phyloP scores from a whole-genome alignment of 2,797 vertebrate genomes.

The Oreochromis grahami region DNA sequence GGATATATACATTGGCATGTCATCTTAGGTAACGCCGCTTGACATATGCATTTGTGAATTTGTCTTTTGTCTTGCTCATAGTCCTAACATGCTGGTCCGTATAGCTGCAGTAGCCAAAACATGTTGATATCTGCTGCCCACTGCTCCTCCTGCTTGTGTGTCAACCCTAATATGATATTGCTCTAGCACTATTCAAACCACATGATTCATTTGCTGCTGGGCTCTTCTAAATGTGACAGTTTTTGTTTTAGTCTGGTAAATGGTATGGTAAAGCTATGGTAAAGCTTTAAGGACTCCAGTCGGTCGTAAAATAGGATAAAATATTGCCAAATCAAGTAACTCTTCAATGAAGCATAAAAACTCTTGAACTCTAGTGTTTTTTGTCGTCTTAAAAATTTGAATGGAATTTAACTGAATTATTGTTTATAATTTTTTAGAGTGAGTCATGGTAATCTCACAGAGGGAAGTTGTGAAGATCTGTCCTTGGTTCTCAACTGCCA shows the following conservation, averaged over 20 bases:
- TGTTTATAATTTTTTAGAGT: not conserved
- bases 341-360: rapidly evolving
- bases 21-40: rapidly evolving
- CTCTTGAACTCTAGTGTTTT: not conserved
- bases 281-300: not conserved
- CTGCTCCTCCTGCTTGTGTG: not conserved
- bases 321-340: not conserved
- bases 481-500: not conserved
- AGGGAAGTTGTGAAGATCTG: not conserved
- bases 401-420: not conserved
- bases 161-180: not conserved
- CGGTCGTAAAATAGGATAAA: not conserved
- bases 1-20: not conserved
- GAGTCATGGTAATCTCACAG: not conserved
- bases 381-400: not conserved
- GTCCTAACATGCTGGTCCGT: rapidly evolving
- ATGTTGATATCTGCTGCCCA: not conserved
- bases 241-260: not conserved
- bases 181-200: not conserved
- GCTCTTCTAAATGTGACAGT: not conserved
- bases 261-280: too few relatives aligned
- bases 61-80: not conserved
- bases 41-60: not conserved
- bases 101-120: not conserved
- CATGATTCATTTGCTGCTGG: not conserved